These are phyloP conservation scores for Drosophila paramelanica DNA, from an alignment of 2,888 invertebrate genomes.

Conservation along the genomic window DNA sequence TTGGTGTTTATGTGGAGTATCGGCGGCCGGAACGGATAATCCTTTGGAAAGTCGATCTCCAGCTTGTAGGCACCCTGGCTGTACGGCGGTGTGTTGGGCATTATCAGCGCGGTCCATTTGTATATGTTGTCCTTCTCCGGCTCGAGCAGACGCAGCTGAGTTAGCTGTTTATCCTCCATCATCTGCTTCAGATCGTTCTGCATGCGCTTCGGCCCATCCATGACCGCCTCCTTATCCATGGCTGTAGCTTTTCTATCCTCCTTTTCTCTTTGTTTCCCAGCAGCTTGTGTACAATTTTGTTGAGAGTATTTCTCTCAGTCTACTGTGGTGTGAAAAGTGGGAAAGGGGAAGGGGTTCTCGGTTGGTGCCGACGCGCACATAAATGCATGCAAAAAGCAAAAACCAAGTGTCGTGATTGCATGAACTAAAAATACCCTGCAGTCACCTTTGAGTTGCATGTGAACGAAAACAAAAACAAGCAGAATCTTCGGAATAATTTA, in stretches of 20 bases:
- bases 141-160: conserved; percentile 93
- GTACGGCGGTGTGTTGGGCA: conserved; percentile 98
- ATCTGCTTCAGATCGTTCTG: conserved; percentile 95
- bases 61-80: conserved; percentile 99
- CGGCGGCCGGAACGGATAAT: conserved; percentile 99
- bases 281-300: conserved; percentile 4
- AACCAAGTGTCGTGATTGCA: background rate
- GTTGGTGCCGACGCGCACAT: background rate
- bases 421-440: background rate
- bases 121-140: conserved; percentile 97
- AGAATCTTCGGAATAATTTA: too few species aligned
- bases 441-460: too few species aligned
- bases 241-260: background rate
- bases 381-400: background rate
- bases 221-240: conserved; percentile 53
- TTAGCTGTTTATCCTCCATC: conserved; percentile 91
- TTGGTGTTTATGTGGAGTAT: conserved; percentile 99
- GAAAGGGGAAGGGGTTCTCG: background rate
- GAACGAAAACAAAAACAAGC: too few species aligned
- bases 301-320: conserved; percentile 30
- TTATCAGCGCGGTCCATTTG: conserved; percentile 97
- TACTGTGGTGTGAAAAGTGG: conserved; percentile 22
- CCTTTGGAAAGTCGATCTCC: conserved; percentile 98
- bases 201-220: conserved; percentile 81
- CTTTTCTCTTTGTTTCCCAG: background rate